Percentiles rank a stretch among this genome's conserved stretches.
Evolutionary conservation across 1,140 invertebrate species (phyloP).

Genomic region (Hycleus cichorii): DNA sequence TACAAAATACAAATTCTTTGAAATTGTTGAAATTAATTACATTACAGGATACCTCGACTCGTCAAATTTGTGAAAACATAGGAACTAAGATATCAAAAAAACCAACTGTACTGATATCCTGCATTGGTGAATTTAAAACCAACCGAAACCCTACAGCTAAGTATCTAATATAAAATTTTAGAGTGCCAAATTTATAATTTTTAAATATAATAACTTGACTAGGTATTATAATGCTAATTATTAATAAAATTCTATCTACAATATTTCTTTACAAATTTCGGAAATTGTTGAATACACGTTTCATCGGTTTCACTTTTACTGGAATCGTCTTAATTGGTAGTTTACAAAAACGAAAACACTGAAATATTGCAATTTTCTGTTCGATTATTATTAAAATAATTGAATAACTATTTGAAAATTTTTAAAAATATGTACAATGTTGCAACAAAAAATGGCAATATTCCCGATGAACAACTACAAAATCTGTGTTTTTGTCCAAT

Average conservation of each 20-base stretch:
- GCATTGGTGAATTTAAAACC: not conserved
- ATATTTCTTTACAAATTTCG: conserved; percentile 23
- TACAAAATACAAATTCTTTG: conserved; percentile 2
- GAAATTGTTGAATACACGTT: too few species aligned
- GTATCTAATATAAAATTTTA: conserved; percentile 24
- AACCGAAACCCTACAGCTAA: conserved; percentile 21
- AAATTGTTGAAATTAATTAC: not conserved
- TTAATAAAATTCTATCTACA: conserved; percentile 42
- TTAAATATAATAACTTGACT: conserved; percentile 36
- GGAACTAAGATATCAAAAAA: not conserved
- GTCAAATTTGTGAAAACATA: too few species aligned
- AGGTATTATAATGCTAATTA: conserved; percentile 33
- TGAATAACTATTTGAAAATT: not conserved
- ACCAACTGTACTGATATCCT: not conserved
- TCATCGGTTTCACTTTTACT: not conserved
- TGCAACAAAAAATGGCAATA: conserved; percentile 12
- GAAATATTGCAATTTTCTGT: conserved; percentile 10
- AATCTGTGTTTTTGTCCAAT: not conserved
- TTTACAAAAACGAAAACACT: conserved; percentile 1
- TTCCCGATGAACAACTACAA: conserved; percentile 1
- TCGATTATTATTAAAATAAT: conserved; percentile 10
- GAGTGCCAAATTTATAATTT: conserved; percentile 31
- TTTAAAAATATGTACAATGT: conserved; percentile 9
- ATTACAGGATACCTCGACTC: too few species aligned
- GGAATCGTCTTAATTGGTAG: conserved; percentile 19